These are phyloP conservation scores for Cosmia pyralina DNA, from an alignment of 2,888 invertebrate species.

Conservation along the genomic window DNA sequence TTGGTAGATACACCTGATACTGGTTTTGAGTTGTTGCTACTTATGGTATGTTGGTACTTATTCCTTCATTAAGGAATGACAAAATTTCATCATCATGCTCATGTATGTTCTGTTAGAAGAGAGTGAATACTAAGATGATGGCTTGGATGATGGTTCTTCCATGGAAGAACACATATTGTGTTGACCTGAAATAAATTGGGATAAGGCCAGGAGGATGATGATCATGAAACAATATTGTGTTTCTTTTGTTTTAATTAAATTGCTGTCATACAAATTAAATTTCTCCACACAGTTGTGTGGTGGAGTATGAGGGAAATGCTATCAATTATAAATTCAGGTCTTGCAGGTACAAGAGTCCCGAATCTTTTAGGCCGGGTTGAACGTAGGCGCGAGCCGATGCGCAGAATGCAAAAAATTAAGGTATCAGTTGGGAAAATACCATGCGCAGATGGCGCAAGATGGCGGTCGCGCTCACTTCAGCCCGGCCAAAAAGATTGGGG, in stretches of 20 bases:
- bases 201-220: not conserved
- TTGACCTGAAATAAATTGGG: no score
- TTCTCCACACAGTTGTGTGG: not conserved
- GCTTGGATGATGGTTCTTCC: not conserved
- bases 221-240: not conserved
- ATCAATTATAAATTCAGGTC: constrained; percentile 1
- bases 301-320: not conserved
- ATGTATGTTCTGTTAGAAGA: not conserved
- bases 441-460: no score
- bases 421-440: no score
- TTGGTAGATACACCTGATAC: not conserved
- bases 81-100: no score
- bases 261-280: constrained; percentile 3
- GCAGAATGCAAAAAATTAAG: no score
- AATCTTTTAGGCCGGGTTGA: no score
- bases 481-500: no score
- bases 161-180: not conserved
- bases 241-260: constrained; percentile 2
- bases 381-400: no score
- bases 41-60: no score
- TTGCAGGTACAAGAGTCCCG: not conserved
- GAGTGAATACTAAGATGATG: not conserved
- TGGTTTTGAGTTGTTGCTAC: constrained; percentile 7
- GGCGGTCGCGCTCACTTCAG: no score
- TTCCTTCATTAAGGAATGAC: no score